Base-by-base conservation (phyloP, 2,113 vertebrate genomes). In the Pao palembangensis region DNA sequence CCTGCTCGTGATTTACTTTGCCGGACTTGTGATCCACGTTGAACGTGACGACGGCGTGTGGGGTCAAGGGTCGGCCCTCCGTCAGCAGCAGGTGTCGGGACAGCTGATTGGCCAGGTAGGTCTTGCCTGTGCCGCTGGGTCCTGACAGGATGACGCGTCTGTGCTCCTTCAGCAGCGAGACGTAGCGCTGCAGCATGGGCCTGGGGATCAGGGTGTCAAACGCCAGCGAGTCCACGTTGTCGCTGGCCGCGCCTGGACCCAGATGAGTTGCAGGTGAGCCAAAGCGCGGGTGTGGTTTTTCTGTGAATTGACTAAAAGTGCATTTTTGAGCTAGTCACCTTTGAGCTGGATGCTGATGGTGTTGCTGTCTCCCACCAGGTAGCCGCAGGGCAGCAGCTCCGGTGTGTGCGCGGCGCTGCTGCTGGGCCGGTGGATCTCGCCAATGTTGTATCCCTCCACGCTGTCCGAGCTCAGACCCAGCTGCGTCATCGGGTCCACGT, bases 1-100 rank as follows among this genome's bases (percentile, higher is more conserved):
- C 2, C 34, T 12, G 34, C 11, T 38, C 11, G 8, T 12, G 34
- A 10, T 12, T 38, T 38, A 98, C 97, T 93, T 99, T 99, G 88
- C 95, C 96, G 75, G 97, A 98, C 83, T 98, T 99, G 74, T 98
- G 97, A 80, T 98, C 96, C 41, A 99, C 94, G 0, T 96, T 99
- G 85, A 99, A 98, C 28, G 95, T 98, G 71, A 94, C 92, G 0
- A 98, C 91, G 25, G 93, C 75, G n/a, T 92, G 90, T 0, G 95
- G 93, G 0, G 90, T 88, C 79, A 93, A 64, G 46, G 92, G 88
- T 61, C 92, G 89, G 18, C 94, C 94, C 85, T 96, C 94, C 14
- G 89, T 85, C 21, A 93, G 93, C 14, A 95, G 93, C 84, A 98
- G 82, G 55, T 94, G 92, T 62, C 92, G 94, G 0, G 93, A 94